Percentiles rank a stretch among this genome's conserved stretches.
Conservation (phyloP, 37 sponge, comb jelly and placozoan genomes). For the Amphimedon queenslandica region DNA sequence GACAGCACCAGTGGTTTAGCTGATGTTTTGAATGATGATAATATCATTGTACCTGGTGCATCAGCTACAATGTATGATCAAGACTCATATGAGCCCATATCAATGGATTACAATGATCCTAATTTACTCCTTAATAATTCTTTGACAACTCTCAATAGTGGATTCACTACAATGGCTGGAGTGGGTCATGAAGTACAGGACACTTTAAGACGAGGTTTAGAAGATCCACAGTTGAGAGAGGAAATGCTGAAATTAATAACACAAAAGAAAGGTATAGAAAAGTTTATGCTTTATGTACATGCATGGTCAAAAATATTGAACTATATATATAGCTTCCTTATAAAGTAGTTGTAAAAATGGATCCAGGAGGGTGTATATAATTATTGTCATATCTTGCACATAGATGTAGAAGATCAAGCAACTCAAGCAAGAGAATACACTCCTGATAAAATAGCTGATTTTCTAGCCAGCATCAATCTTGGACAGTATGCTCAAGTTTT, state of each 20-base stretch:
- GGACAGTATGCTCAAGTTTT: conserved; percentile 14
- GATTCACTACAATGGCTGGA: not conserved
- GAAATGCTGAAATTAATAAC: not conserved
- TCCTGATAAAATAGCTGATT: conserved; percentile 21
- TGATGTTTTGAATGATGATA: conserved; percentile 5
- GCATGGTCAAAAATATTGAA: too few species aligned
- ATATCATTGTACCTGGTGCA: not conserved
- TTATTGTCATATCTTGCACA: too few species aligned
- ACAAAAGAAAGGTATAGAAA: not conserved
- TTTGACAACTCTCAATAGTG: not conserved
- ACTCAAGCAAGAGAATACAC: conserved; percentile 3
- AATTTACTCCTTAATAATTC: not conserved
- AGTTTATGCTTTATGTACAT: too few species aligned
- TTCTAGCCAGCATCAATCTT: conserved; percentile 15
- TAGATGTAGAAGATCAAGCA: conserved; percentile 12
- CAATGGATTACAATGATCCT: not conserved
- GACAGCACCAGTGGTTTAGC: not conserved
- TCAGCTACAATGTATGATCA: too few species aligned
- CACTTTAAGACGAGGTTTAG: not conserved
- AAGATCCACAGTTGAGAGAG: not conserved
- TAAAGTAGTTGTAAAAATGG: too few species aligned
- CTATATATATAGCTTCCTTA: too few species aligned
- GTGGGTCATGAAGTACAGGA: not conserved
- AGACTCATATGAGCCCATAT: not conserved
- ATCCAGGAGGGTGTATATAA: too few species aligned